Evolutionary conservation across 2,888 invertebrate genomes (phyloP).

Genomic region (Brachyptera risi): DNA sequence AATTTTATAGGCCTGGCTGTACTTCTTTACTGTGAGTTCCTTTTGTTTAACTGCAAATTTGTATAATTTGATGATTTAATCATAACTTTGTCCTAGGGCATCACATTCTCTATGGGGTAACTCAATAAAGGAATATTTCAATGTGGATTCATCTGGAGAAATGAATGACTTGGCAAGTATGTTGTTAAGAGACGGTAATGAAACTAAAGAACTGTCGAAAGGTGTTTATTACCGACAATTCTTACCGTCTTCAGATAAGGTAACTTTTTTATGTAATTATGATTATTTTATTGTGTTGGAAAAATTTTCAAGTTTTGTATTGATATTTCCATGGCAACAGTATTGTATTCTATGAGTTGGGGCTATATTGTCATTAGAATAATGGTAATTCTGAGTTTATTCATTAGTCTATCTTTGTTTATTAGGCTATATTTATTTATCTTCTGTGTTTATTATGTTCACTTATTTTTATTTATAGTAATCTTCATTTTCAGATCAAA

Average conservation of each 20-base stretch:
- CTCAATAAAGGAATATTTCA: constrained; percentile 73
- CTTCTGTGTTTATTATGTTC: too few species aligned
- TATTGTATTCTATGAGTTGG: constrained; percentile 39
- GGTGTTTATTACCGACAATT: constrained; percentile 75
- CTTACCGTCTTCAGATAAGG: constrained; percentile 60
- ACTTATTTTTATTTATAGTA: too few species aligned
- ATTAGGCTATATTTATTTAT: too few species aligned
- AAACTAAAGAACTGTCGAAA: constrained; percentile 55
- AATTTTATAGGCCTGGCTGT: not conserved
- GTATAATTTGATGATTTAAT: too few species aligned
- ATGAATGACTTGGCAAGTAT: constrained; percentile 80
- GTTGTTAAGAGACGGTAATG: constrained; percentile 62
- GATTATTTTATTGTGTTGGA: too few species aligned
- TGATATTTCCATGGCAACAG: too few species aligned
- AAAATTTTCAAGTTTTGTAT: too few species aligned
- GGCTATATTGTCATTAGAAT: too few species aligned
- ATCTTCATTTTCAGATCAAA: constrained; percentile 51
- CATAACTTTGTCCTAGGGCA: constrained; percentile 66
- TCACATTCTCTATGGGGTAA: constrained; percentile 67
- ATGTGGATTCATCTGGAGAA: constrained; percentile 73
- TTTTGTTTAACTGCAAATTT: too few species aligned
- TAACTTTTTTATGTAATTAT: constrained; percentile 39
- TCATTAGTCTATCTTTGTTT: too few species aligned
- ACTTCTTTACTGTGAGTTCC: not conserved
- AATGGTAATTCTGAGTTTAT: too few species aligned